Conservation (phyloP, 2,888 invertebrate genomes). For the Orthonychiurus folsomi region DNA sequence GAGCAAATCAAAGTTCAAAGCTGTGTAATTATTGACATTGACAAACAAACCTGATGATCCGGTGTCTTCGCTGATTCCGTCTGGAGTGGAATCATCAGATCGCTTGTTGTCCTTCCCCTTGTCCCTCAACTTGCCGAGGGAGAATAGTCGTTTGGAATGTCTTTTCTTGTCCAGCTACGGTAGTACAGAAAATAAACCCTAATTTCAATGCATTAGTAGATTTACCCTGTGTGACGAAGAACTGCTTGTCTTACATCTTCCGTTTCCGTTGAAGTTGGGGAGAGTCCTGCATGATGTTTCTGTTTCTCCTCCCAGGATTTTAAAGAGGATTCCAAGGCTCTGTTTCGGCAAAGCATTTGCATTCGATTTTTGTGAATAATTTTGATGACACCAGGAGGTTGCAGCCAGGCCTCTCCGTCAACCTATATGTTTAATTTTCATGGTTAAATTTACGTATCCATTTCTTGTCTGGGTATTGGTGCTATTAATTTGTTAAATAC, state of each 20-base stretch:
- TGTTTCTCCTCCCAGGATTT: conserved; percentile 81
- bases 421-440: conserved; percentile 48
- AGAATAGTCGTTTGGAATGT: conserved; percentile 37
- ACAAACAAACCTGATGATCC: conserved; percentile 37
- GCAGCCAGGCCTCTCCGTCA: conserved; percentile 97
- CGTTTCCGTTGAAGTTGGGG: conserved; percentile 31
- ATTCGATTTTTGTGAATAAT: conserved; percentile 95
- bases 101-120: conserved; percentile 30
- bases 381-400: conserved; percentile 89
- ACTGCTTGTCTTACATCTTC: conserved; percentile 31
- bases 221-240: background rate
- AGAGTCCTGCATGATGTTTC: conserved; percentile 33
- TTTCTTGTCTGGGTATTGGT: no score
- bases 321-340: conserved; percentile 74
- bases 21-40: conserved; percentile 15
- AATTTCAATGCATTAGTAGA: background rate
- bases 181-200: conserved; percentile 14
- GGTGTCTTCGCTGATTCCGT: conserved; percentile 36
- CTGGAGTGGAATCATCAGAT: conserved; percentile 28
- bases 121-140: conserved; percentile 27
- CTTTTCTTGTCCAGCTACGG: conserved; percentile 38
- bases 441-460: no score
- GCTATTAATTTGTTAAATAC: conserved; percentile 19
- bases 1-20: conserved; percentile 3
- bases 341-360: conserved; percentile 88